These are phyloP conservation scores for Cheumatopsyche charites DNA, from an alignment of 1,140 invertebrate genomes.

Conservation along the genomic window DNA sequence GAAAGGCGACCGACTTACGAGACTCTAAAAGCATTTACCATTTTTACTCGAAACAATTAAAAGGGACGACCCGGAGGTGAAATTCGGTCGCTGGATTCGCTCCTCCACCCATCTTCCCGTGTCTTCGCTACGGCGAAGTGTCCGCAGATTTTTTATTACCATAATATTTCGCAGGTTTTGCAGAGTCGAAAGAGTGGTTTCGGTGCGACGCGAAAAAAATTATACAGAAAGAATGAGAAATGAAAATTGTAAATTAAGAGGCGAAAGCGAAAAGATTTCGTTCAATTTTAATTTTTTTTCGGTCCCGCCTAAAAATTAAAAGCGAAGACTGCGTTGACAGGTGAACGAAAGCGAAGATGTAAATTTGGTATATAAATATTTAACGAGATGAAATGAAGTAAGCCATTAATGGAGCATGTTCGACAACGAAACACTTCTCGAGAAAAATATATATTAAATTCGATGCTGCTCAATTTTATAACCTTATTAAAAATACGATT, in stretches of 20 bases:
- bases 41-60: slow-evolving; percentile 47
- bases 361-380: slow-evolving; percentile 40
- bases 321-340: slow-evolving; percentile 41
- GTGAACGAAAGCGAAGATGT: slow-evolving; percentile 38
- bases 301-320: slow-evolving; percentile 37
- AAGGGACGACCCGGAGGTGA: background rate
- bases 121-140: too few species aligned
- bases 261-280: slow-evolving; percentile 43
- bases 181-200: background rate
- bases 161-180: slow-evolving; percentile 44
- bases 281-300: slow-evolving; percentile 44
- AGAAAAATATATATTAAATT: background rate
- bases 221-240: slow-evolving; percentile 31
- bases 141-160: slow-evolving; percentile 37
- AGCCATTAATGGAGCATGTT: slow-evolving; percentile 23
- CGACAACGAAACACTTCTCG: background rate
- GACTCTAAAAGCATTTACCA: slow-evolving; percentile 32
- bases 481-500: too few species aligned
- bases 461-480: too few species aligned
- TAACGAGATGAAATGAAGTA: slow-evolving; percentile 25
- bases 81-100: background rate
- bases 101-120: too few species aligned
- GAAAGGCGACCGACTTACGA: slow-evolving; percentile 19
- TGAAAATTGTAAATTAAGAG: slow-evolving; percentile 46
- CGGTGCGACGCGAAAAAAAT: slow-evolving; percentile 35